These are phyloP conservation scores for Microcebus lehilahytsara DNA, from an alignment of 2,113 vertebrate genomes.

Conservation along the genomic window DNA sequence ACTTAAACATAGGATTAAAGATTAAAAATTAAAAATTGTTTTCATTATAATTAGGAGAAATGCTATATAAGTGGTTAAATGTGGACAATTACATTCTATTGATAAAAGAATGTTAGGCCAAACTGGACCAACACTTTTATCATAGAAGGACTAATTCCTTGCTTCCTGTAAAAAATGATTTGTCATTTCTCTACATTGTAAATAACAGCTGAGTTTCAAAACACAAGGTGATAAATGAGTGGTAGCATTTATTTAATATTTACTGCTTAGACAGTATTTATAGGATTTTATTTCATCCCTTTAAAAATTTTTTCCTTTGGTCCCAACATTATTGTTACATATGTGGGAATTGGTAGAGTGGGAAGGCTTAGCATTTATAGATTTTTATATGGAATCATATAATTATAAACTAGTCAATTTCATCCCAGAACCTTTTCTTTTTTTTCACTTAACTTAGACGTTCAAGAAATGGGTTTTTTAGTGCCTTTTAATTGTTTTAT, in stretches of 20 bases:
- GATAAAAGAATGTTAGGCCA: not conserved
- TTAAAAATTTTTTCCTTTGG: not conserved
- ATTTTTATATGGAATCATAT: not conserved
- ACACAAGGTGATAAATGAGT: not conserved
- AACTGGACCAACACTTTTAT: not conserved
- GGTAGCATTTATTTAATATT: not conserved
- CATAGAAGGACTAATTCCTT: not conserved
- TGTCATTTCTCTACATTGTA: not conserved
- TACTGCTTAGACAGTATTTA: not conserved
- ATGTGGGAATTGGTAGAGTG: not conserved
- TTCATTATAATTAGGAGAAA: conserved; percentile 20
- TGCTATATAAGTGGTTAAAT: not conserved
- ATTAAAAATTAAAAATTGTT: conserved; percentile 12
- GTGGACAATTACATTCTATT: not conserved
- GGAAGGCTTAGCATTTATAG: not conserved
- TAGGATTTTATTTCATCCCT: not conserved
- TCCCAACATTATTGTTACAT: not conserved
- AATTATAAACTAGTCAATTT: not conserved
- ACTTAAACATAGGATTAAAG: not conserved
- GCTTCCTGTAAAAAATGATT: not conserved
- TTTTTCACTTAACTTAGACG: not conserved
- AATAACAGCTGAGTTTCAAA: not conserved
- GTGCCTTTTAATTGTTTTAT: not conserved
- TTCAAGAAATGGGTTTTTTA: not conserved
- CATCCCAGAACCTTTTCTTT: not conserved